phyloP scores from a whole-genome alignment of 2,797 vertebrate species.

The Bradypodion ventrale region DNA sequence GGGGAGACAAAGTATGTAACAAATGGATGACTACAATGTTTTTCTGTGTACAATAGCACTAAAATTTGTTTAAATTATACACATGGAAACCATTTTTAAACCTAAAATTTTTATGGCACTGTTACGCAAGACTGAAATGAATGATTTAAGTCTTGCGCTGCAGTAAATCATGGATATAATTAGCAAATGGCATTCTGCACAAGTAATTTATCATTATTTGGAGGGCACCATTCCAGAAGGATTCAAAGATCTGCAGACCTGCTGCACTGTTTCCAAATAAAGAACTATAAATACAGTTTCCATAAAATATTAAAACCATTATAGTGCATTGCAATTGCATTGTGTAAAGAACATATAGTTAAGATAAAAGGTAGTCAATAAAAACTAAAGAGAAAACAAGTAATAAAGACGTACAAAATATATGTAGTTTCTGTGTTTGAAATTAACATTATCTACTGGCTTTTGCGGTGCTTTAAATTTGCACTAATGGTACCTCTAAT shows the following conservation, averaged over 20 bases:
- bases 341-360: slow-evolving; percentile 76
- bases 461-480: slow-evolving; percentile 76
- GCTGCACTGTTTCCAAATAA: slow-evolving; percentile 98
- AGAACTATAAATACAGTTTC: slow-evolving; percentile 95
- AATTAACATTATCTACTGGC: slow-evolving; percentile 78
- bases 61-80: slow-evolving; percentile 98
- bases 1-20: slow-evolving; percentile 71
- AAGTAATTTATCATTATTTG: slow-evolving; percentile 99
- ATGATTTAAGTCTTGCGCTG: slow-evolving; percentile 99
- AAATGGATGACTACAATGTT: slow-evolving; percentile 83
- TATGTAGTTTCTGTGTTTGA: slow-evolving; percentile 75
- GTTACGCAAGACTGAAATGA: slow-evolving; percentile 99
- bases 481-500: slow-evolving; percentile 71
- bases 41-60: slow-evolving; percentile 82
- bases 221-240: slow-evolving; percentile 99
- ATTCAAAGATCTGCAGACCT: slow-evolving; percentile 97
- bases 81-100: slow-evolving; percentile 99
- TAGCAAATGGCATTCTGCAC: slow-evolving; percentile 99
- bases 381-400: slow-evolving; percentile 76
- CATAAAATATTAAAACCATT: slow-evolving; percentile 94
- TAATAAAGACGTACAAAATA: slow-evolving; percentile 77
- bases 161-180: slow-evolving; percentile 99
- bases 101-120: slow-evolving; percentile 94
- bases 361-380: slow-evolving; percentile 79
- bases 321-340: slow-evolving; percentile 69